Evolutionary conservation across 2,113 vertebrate species (phyloP), one percentile per base, ranked within the genome.

Genomic region (Okapia johnstoni): DNA sequence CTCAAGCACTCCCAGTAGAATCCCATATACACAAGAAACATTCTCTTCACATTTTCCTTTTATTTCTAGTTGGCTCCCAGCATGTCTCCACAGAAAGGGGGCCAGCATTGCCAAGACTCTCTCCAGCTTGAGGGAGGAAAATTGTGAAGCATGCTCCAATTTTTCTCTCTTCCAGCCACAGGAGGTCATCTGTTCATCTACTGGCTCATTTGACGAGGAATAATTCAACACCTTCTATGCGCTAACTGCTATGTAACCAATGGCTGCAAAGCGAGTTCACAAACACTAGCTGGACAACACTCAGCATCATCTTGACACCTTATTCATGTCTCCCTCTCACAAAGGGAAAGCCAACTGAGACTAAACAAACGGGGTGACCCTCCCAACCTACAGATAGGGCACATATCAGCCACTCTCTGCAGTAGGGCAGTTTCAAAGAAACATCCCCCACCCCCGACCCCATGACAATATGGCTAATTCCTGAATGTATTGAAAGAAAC

Each of bases 41-140:
- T 57, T 89, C 58, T 81, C 81, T 73, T 80, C 87, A 80, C 58
- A 76, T 95, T 85, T 95, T 76, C 60, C 79, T 95, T 92, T 94
- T 93, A 60, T 85, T 85, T 97, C 90, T 92, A 60, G 43, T 77
- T 95, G 95, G 54, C 43, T 95, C 88, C 50, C 96, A 95, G 85
- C 85, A 91, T 48, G 91, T 30, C 76, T 94, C 81, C 85, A 61
- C 73, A 66, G 80, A n/a, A 40, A 85, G 23, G 43, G 1, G 0
- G 10, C 28, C 26, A 70, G 6, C 52, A 81, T 46, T 90, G 61
- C 70, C 61, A 95, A 93, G 84, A 81, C 84, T 73, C 88, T 91
- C 55, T 94, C 55, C 36, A 90, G 63, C 55, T 66, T 79, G 73
- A 80, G 46, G 36, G 60, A 76, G 52, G 54, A 77, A 93, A 89